Percentiles rank a stretch among this genome's conserved stretches.
phyloP scores from a whole-genome alignment of 37 sponge, comb jelly and placozoan genomes.

The Spongilla lacustris region DNA sequence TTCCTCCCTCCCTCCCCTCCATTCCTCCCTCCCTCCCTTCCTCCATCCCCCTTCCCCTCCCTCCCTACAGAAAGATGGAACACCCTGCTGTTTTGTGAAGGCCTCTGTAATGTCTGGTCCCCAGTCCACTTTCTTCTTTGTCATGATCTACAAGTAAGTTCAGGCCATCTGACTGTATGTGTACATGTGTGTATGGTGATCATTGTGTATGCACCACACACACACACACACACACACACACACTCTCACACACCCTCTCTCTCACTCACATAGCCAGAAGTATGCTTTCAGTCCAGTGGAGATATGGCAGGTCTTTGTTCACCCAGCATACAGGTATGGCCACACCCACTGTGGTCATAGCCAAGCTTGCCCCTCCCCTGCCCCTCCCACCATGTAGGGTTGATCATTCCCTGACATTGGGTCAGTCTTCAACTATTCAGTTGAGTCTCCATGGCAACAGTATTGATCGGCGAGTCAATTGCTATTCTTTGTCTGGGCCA shows the following conservation, averaged over 20 bases:
- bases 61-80: background rate
- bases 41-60: background rate
- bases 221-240: background rate
- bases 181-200: too few species aligned
- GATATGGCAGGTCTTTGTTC: constrained; percentile 38
- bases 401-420: constrained; percentile 22
- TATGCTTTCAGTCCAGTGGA: constrained; percentile 21
- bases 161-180: too few species aligned
- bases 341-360: background rate
- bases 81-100: constrained; percentile 14
- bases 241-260: too few species aligned
- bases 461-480: constrained; percentile 16
- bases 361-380: background rate
- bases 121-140: background rate
- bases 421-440: constrained; percentile 31
- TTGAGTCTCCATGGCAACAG: constrained; percentile 27
- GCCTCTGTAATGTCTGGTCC: constrained; percentile 13
- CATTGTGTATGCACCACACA: background rate
- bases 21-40: background rate
- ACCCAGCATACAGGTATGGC: constrained; percentile 32
- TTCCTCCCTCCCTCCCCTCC: background rate
- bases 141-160: constrained; percentile 20
- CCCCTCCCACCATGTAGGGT: background rate
- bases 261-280: background rate
- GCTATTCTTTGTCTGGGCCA: constrained; percentile 22